Conservation (phyloP, 2,113 vertebrate species). For the Tylochromis polylepis region DNA sequence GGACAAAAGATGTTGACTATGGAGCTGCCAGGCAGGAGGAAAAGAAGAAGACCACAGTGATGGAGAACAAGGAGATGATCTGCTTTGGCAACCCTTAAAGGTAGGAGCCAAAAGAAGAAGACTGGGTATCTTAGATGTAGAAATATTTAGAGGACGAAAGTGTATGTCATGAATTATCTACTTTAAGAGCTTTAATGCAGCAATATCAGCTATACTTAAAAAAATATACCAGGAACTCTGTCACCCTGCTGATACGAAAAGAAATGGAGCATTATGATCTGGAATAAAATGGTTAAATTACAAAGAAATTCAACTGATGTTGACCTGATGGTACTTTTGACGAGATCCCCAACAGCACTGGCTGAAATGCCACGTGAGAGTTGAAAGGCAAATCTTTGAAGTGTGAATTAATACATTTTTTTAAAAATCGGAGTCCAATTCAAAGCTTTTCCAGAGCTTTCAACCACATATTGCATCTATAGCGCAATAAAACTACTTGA, state of each 20-base stretch:
- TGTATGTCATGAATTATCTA: background rate
- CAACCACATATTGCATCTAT: no score
- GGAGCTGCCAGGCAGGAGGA: background rate
- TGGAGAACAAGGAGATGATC: background rate
- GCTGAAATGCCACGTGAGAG: background rate
- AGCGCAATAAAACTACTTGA: no score
- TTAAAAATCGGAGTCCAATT: no score
- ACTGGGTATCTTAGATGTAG: background rate
- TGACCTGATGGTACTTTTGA: fast-evolving
- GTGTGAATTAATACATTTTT: no score
- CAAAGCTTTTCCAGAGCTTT: no score
- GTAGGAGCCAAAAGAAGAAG: background rate
- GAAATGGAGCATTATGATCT: background rate
- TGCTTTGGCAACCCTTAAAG: background rate
- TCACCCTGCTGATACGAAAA: background rate
- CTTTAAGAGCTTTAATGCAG: background rate
- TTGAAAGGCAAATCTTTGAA: background rate
- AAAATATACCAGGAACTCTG: no score
- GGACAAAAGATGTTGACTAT: no score
- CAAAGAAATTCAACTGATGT: background rate
- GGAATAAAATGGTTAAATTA: background rate
- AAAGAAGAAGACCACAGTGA: background rate
- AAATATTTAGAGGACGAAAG: background rate
- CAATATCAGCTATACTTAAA: background rate
- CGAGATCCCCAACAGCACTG: no score